phyloP scores from a whole-genome alignment of 64 coral and sea anemone genomes.

The Dendrophyllia cribrosa region DNA sequence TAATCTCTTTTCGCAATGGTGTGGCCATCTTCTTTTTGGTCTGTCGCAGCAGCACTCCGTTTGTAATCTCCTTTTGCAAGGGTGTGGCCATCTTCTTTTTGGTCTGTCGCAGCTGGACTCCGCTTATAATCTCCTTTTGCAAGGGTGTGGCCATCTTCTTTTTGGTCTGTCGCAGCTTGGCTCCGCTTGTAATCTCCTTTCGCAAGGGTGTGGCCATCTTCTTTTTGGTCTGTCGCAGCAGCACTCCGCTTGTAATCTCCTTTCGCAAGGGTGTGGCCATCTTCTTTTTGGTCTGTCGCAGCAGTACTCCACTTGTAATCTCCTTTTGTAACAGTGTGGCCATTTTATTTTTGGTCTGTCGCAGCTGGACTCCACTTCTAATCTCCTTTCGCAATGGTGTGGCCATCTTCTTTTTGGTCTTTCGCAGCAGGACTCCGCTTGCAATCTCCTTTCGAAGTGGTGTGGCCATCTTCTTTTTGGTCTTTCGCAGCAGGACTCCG shows the following conservation, averaged over 20 bases:
- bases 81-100: constrained; percentile 32
- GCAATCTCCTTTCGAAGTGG: constrained; percentile 70
- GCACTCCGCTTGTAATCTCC: constrained; percentile 21
- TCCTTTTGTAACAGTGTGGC: not conserved
- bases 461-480: constrained; percentile 73
- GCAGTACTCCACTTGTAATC: constrained; percentile 14
- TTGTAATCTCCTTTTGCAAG: constrained; percentile 5
- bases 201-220: constrained; percentile 62
- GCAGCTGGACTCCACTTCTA: constrained; percentile 39
- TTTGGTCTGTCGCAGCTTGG: constrained; percentile 42
- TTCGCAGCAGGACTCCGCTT: constrained; percentile 55
- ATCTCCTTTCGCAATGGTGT: constrained; percentile 73
- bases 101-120: constrained; percentile 37
- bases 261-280: constrained; percentile 51
- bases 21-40: constrained; percentile 55
- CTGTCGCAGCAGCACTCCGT: constrained; percentile 1
- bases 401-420: constrained; percentile 75
- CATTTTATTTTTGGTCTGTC: constrained; percentile 22
- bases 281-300: constrained; percentile 44
- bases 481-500: constrained; percentile 41
- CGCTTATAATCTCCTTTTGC: constrained; percentile 56
- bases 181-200: constrained; percentile 53
- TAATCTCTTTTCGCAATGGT: constrained; percentile 30
- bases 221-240: constrained; percentile 47
- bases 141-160: constrained; percentile 65